Base-by-base conservation (phyloP, 2,888 invertebrate genomes). In the Aplocera efformata region DNA sequence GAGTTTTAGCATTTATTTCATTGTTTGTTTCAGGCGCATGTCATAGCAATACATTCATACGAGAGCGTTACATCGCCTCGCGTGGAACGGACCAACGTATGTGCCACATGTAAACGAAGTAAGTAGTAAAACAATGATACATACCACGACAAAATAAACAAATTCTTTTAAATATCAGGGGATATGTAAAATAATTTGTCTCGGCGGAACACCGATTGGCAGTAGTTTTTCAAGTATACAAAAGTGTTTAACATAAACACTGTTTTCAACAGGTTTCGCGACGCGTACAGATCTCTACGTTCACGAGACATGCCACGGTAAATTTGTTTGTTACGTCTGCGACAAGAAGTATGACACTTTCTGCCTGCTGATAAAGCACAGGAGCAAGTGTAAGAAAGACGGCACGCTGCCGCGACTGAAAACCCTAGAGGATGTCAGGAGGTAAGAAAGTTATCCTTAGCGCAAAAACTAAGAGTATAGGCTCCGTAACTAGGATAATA, bases 41-140 rank as follows among this genome's bases (percentile, higher is more conserved):
- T 88, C 9, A 81, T 88, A 44, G 70, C 83, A 1, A 71, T 79
- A 34, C 88, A 88, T 68, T 86, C 85, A 27, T 88, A 88, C 47
- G 72, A 39, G 0, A 48, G 56, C n/a, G 56, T 48, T 1, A 23
- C 51, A 0, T 62, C 75, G 0, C 70, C 74, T 8, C 32, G 20
- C 23, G 42, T 32, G 1, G 51, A 51, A 30, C 68, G 62, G 48
- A 66, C 58, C 5, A 11, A 10, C n/a, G 53, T 53, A 4, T 86
- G 85, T 53, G 58, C 53, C 5, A 78, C 69, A 6, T 88, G 86
- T 53, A 67, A 66, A 46, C 58, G 74, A 66, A 63, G 86, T 85
- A 52, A 80, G 84, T 72, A 2, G 2, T 3, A 2, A 17, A 3
- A 17, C 13, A 3, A 5, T 17, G 5, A 17, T 17, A 17, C n/a